Evolutionary conservation across 2,888 invertebrate species (phyloP).

Genomic region (Alloplasta piceator): DNA sequence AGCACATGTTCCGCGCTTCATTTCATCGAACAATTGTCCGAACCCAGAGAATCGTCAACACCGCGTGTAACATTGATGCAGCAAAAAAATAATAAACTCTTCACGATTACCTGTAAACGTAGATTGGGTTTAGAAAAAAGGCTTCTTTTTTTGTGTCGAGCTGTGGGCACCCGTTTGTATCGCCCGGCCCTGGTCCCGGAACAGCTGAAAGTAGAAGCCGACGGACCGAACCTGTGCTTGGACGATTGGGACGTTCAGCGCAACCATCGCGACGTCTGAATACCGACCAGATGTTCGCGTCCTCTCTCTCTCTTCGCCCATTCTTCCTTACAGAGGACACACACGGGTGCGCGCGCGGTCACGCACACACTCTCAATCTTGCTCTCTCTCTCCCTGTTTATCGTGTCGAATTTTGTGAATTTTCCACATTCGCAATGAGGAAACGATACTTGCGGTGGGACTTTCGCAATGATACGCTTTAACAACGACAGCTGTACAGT

Average conservation of each 20-base stretch:
- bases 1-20: constrained; percentile 50
- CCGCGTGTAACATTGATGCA: no score
- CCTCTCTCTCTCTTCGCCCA: background rate
- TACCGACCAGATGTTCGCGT: constrained; percentile 12
- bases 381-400: no score
- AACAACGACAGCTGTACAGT: no score
- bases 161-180: constrained; percentile 13
- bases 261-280: constrained; percentile 47
- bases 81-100: no score
- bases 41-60: background rate
- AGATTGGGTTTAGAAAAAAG: no score
- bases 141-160: background rate
- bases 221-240: constrained; percentile 62
- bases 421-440: no score
- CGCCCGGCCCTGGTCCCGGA: constrained; percentile 72
- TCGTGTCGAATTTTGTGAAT: no score
- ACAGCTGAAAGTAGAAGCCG: constrained; percentile 72
- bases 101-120: no score
- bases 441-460: no score
- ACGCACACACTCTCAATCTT: no score
- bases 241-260: constrained; percentile 44
- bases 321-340: constrained; percentile 5
- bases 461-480: no score
- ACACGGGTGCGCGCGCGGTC: no score
- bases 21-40: background rate